Evolutionary conservation across 2,797 vertebrate species (phyloP).

Genomic region (Valencia hispanica): DNA sequence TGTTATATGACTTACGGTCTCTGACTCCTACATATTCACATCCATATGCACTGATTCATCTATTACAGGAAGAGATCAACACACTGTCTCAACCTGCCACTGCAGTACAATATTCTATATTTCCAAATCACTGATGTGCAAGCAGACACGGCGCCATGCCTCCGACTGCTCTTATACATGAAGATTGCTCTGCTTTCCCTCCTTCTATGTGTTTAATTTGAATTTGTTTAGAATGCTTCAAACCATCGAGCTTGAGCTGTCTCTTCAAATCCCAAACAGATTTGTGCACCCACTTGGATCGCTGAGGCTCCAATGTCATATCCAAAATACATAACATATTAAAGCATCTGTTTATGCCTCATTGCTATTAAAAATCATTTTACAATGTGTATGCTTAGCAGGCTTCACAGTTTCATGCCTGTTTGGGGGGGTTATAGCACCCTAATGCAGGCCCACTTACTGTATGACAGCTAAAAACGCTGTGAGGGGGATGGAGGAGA

Average conservation of each 20-base stretch:
- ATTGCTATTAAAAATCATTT: conserved; percentile 76
- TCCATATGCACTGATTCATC: conserved; percentile 42
- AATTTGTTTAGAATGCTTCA: conserved; percentile 65
- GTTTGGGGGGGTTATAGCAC: conserved; percentile 41
- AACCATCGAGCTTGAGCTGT: conserved; percentile 54
- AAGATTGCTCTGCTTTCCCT: conserved; percentile 57
- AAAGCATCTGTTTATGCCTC: conserved; percentile 70
- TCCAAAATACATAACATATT: conserved; percentile 71
- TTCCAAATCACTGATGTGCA: conserved; percentile 66
- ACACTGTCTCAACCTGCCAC: conserved; percentile 34
- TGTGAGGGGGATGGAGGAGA: conserved; percentile 38
- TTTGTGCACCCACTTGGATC: conserved; percentile 66
- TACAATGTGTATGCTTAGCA: conserved; percentile 65
- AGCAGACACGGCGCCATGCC: conserved; percentile 43
- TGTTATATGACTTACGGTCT: conserved; percentile 42
- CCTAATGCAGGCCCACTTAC: conserved; percentile 63
- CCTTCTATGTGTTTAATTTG: conserved; percentile 63
- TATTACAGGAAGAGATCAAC: conserved; percentile 57
- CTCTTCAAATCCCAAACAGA: conserved; percentile 65
- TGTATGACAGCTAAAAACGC: conserved; percentile 58
- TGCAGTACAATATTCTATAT: conserved; percentile 59
- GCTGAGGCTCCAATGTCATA: conserved; percentile 61
- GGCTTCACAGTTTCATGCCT: conserved; percentile 55
- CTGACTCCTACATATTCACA: conserved; percentile 25
- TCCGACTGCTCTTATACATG: conserved; percentile 62